These are phyloP conservation scores for Mya arenaria DNA, from an alignment of 1,140 invertebrate genomes.

Conservation along the genomic window DNA sequence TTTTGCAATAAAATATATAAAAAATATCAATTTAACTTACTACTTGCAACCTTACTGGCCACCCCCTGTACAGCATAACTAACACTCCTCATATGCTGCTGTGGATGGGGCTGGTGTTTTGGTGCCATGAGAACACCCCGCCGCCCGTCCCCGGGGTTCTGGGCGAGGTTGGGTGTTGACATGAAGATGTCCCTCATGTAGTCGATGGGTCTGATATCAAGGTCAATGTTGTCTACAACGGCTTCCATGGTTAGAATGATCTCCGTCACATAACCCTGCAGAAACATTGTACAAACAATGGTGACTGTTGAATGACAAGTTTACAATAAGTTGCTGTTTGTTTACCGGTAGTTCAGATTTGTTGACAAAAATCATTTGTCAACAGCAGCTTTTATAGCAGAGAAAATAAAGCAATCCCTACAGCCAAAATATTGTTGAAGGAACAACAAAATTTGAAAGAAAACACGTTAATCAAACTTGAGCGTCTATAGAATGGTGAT, in stretches of 20 bases:
- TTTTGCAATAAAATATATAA: too few species aligned
- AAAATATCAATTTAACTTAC: constrained; percentile 5
- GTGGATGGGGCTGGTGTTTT: constrained; percentile 61
- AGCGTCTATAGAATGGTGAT: too few species aligned
- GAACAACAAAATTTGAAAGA: too few species aligned
- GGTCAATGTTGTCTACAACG: constrained; percentile 90
- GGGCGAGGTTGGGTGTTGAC: constrained; percentile 96
- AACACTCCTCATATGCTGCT: constrained; percentile 87
- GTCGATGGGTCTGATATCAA: constrained; percentile 76
- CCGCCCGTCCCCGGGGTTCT: constrained; percentile 83
- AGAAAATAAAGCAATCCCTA: too few species aligned
- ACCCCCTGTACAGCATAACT: constrained; percentile 89
- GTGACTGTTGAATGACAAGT: too few species aligned
- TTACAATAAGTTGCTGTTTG: too few species aligned
- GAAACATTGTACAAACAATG: background rate
- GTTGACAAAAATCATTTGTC: too few species aligned
- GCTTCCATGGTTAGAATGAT: constrained; percentile 96
- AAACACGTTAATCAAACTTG: too few species aligned
- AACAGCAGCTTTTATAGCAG: too few species aligned
- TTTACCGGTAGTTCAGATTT: too few species aligned
- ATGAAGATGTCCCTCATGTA: constrained; percentile 92
- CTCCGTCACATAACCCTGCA: constrained; percentile 96
- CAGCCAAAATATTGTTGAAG: too few species aligned
- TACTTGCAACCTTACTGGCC: constrained; percentile 28
- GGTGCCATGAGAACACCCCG: constrained; percentile 73